phyloP scores from a whole-genome alignment of 2,797 vertebrate species.

The Poeciliopsis gracilis region DNA sequence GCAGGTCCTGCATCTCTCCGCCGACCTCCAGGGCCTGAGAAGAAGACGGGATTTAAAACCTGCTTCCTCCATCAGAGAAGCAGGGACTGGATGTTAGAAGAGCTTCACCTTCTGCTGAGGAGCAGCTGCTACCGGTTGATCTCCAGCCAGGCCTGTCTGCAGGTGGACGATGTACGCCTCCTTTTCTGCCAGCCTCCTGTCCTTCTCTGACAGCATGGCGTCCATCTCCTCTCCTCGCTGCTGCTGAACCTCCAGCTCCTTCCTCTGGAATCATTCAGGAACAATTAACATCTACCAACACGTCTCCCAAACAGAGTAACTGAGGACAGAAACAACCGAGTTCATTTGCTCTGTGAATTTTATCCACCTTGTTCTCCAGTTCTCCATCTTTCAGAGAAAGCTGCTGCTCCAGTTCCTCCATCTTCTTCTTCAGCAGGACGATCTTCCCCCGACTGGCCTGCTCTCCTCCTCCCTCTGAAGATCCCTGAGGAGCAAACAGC shows the following conservation, averaged over 20 bases:
- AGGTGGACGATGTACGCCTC: constrained; percentile 90
- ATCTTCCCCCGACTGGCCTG: constrained; percentile 89
- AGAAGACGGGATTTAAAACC: neutral
- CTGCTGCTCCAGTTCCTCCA: constrained; percentile 88
- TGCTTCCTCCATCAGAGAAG: neutral
- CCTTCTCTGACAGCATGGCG: constrained; percentile 84
- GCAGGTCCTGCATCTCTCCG: constrained; percentile 79
- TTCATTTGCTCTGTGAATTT: neutral
- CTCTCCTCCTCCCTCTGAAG: constrained; percentile 80
- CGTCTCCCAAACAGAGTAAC: neutral
- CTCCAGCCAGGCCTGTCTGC: constrained; percentile 78
- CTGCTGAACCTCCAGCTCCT: constrained; percentile 78
- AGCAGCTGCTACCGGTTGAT: constrained; percentile 46
- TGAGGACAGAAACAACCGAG: neutral
- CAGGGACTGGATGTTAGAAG: too few relatives aligned
- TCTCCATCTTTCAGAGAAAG: constrained; percentile 81
- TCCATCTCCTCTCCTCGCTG: constrained; percentile 87
- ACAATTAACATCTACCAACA: too few relatives aligned
- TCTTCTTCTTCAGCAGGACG: constrained; percentile 87
- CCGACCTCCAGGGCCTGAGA: constrained; percentile 63
- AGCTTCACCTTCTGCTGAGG: constrained; percentile 72
- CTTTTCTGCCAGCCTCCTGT: constrained; percentile 86
- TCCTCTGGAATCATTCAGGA: constrained; percentile 58
- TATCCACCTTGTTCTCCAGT: constrained; percentile 80
- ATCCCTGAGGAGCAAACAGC: constrained; percentile 58